Base-by-base conservation (phyloP, 2,113 vertebrate species). In the Macquaria ambigua region DNA sequence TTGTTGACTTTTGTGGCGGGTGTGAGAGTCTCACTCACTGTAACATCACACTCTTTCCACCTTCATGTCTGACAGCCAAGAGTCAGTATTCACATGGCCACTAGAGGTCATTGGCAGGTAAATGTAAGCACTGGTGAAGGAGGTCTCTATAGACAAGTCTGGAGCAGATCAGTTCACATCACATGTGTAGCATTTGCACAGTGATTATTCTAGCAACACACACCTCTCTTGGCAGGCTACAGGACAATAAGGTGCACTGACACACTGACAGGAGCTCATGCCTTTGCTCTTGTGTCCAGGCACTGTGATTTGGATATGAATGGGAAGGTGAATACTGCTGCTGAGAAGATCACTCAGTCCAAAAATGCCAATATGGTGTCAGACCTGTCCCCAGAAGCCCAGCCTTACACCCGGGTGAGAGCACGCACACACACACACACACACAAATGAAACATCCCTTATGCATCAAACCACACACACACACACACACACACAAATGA, bases 291-390 rank as follows among this genome's bases (percentile, higher is more conserved):
- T 87, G 20, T 92, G 31, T 87, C 4, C 52, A 89, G 79, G 92
- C 95, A 93, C 83, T 93, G 93, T 0, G 80, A 95, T 91, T 94
- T 79, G 93, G 97, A 97, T 92, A 98, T 99, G 97, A 97, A 97
- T 89, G 95, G 92, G 94, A 97, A 97, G 91, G 90, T 93, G 58
- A 79, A 88, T 72, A 93, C 91, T 84, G 56, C 88, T 88, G 94
- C 91, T 34, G 96, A 97, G 89, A 83, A 87, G 74, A 93, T 95
- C 74, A 81, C 94, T 90, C 96, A 95, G 90, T 84, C 95, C 88
- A 97, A 95, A 94, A 96, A 94, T 93, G 90, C 94, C 92, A 77
- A 74, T 89, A 97, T 98, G 97, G 97, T 97, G 90, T 96, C 97
- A 0, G 96, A 97, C 83, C 87, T 92, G 63, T 90, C 96, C 83